These are phyloP conservation scores for Mesoligia furuncula DNA, from an alignment of 2,888 invertebrate species.

Conservation along the genomic window DNA sequence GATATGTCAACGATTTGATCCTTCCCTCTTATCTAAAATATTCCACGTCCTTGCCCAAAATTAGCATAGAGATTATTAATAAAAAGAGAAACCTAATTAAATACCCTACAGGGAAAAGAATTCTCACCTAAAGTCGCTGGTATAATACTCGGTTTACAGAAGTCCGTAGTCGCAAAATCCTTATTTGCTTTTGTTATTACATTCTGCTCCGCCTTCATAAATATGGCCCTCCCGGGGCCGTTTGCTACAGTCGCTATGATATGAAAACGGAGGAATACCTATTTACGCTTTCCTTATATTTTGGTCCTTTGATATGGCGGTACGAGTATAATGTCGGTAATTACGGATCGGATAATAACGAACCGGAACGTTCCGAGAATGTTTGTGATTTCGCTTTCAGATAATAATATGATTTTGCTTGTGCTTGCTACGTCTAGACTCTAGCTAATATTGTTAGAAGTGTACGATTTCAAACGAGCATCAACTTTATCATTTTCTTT, in stretches of 20 bases:
- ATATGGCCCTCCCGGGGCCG: slow-evolving; percentile 71
- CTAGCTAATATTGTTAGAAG: background rate
- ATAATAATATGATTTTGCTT: slow-evolving; percentile 29
- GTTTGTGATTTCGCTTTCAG: slow-evolving; percentile 22
- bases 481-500: background rate
- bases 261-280: slow-evolving; percentile 66
- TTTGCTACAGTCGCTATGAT: slow-evolving; percentile 67
- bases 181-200: slow-evolving; percentile 75
- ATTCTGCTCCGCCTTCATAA: slow-evolving; percentile 68
- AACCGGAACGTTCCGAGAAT: slow-evolving; percentile 38
- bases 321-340: slow-evolving; percentile 56
- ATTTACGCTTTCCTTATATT: slow-evolving; percentile 69
- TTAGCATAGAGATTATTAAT: slow-evolving; percentile 53
- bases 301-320: slow-evolving; percentile 52
- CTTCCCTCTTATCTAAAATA: slow-evolving; percentile 24
- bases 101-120: slow-evolving; percentile 48
- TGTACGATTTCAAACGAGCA: background rate
- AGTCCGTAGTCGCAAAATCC: slow-evolving; percentile 65
- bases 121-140: slow-evolving; percentile 48
- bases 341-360: slow-evolving; percentile 61
- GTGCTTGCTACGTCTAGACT: slow-evolving; percentile 13
- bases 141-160: slow-evolving; percentile 57
- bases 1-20: slow-evolving; percentile 32
- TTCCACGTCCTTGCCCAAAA: slow-evolving; percentile 37
- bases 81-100: slow-evolving; percentile 56